Conservation (phyloP, 2,113 vertebrate species). For the Heterochromis multidens region DNA sequence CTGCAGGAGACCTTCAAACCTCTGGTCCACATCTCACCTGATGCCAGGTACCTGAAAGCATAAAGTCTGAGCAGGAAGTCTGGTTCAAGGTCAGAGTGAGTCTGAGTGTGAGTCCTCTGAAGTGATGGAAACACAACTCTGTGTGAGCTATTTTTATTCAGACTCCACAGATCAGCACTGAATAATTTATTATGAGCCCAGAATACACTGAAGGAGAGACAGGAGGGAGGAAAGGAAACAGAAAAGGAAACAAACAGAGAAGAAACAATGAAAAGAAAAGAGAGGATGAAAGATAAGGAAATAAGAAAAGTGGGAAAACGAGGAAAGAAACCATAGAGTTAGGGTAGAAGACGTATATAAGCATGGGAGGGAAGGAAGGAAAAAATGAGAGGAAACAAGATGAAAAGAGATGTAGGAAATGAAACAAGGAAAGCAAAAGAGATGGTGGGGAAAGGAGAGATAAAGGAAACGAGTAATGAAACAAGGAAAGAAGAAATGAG, state of each 20-base stretch:
- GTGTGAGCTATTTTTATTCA: background rate
- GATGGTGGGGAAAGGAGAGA: too few relatives aligned
- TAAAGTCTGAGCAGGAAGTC: background rate
- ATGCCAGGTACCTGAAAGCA: conserved; percentile 85
- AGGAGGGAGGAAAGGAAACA: background rate
- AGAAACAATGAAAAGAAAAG: too few relatives aligned
- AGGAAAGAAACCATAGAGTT: too few relatives aligned
- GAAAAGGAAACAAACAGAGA: background rate
- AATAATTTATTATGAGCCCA: background rate
- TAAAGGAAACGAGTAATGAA: too few relatives aligned
- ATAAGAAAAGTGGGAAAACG: too few relatives aligned
- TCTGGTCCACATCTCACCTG: conserved; percentile 96
- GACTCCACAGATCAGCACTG: background rate
- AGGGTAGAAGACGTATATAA: too few relatives aligned
- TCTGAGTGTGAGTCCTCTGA: background rate
- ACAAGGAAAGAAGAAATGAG: too few relatives aligned
- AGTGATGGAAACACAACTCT: background rate
- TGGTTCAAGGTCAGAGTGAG: background rate
- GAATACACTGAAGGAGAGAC: background rate
- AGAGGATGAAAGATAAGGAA: too few relatives aligned
- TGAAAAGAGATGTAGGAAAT: too few relatives aligned
- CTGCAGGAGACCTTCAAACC: conserved; percentile 99
- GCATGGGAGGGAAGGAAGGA: too few relatives aligned
- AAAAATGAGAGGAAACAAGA: too few relatives aligned
- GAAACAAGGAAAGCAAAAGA: too few relatives aligned